Evolutionary conservation across 2,797 vertebrate species (phyloP), one percentile per base, ranked within the genome.

Genomic region (Sebastes kiyomatsui): DNA sequence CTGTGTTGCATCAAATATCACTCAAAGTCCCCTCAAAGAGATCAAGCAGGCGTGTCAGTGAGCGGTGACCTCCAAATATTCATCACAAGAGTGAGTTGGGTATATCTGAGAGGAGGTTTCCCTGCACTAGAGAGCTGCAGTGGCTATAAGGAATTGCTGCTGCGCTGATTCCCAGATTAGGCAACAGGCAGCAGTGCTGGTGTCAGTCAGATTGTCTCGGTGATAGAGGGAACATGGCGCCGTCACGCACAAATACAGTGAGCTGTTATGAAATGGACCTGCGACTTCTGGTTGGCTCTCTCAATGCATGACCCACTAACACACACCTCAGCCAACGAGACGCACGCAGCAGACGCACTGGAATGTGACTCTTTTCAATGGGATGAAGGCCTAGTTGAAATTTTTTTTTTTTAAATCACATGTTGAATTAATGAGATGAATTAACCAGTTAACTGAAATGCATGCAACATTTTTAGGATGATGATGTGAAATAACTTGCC

Each of bases 201-300:
- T 83, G 90, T 88, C 67, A 91, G 90, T 88, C 67, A 91, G 93
- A 94, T 93, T 58, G 75, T 91, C 81, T 85, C 76, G 1, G 55
- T 35, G 93, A 94, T 93, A 91, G 71, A 27, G 62, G 76, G 76
- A 78, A 68, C 74, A 70, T 73, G 93, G 92, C 87, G 88, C 92
- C 94, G 49, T 69, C 79, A 69, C 38, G 79, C 83, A 88, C 82
- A 90, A 88, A 90, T 77, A 88, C 87, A 75, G 74, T 7, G 58
- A 72, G 77, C 75, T 93, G 89, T 92, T 91, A 87, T 90, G 88
- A 93, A 90, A 92, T 42, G 76, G 87, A 72, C 80, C 83, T 78
- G 80, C 66, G 69, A 81, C 68, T 85, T 69, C 70, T 82, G 80
- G 46, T 69, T 79, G 62, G 56, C 77, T 75, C 68, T 27, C 75